phyloP scores from a whole-genome alignment of 1,140 invertebrate genomes.

The Lycorma delicatula region DNA sequence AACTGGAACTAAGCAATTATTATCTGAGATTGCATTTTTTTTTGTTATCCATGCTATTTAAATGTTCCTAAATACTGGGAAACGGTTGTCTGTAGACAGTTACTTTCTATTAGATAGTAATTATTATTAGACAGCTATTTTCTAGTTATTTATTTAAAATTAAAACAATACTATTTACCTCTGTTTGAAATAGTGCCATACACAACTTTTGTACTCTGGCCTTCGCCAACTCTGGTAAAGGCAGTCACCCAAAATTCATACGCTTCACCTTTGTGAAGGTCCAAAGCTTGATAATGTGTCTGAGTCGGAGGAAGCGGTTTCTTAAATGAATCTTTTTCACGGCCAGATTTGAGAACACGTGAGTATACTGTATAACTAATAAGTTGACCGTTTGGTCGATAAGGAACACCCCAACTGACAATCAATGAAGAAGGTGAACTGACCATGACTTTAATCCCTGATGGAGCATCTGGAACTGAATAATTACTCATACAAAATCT shows the following conservation, averaged over 20 bases:
- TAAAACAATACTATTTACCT: not conserved
- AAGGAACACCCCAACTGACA: slow-evolving; percentile 41
- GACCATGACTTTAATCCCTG: slow-evolving; percentile 41
- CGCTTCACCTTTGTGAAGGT: slow-evolving; percentile 36
- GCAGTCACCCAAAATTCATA: slow-evolving; percentile 44
- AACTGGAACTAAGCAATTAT: not conserved
- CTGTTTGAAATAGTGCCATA: slow-evolving; percentile 10
- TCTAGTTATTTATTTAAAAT: no score
- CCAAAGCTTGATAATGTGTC: slow-evolving; percentile 34
- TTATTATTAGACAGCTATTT: no score
- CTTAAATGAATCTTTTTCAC: slow-evolving; percentile 30
- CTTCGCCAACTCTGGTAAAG: slow-evolving; percentile 36
- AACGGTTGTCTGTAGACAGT: no score
- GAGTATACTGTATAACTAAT: slow-evolving; percentile 41
- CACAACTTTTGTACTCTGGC: slow-evolving; percentile 27
- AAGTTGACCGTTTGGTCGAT: slow-evolving; percentile 43
- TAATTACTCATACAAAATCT: no score
- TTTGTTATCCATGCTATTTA: no score
- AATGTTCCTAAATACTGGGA: no score
- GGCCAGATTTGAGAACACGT: slow-evolving; percentile 38
- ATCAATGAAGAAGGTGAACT: slow-evolving; percentile 38
- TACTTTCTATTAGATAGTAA: no score
- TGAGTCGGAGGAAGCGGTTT: slow-evolving; percentile 29
- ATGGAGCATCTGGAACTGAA: slow-evolving; percentile 42
- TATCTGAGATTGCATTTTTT: no score